phyloP scores from a whole-genome alignment of 2,888 invertebrate genomes.

The Panopea generosa region DNA sequence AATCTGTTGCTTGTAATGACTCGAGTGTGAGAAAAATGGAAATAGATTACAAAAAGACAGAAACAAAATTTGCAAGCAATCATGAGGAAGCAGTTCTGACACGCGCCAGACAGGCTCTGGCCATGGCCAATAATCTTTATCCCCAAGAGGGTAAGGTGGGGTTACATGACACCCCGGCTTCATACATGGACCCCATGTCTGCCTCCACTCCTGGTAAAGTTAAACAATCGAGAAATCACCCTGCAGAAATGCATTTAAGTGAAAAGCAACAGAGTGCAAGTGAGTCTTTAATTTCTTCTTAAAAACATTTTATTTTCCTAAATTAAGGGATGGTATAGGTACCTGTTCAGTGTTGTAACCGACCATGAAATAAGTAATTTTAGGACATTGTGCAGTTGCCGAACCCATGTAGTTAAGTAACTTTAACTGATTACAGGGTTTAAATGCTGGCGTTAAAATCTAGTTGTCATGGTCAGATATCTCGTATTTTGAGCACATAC shows the following conservation, averaged over 20 bases:
- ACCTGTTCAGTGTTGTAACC: too few species aligned
- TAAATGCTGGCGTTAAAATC: too few species aligned
- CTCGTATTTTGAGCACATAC: too few species aligned
- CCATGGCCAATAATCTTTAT: conserved; percentile 65
- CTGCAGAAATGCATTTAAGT: background rate
- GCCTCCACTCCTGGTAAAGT: too few species aligned
- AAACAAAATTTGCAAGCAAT: conserved; percentile 17
- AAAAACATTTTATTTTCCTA: too few species aligned
- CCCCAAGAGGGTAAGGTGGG: conserved; percentile 43
- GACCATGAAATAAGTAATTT: too few species aligned
- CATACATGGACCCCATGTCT: background rate
- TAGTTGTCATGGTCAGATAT: too few species aligned
- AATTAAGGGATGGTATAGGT: too few species aligned
- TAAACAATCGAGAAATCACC: too few species aligned
- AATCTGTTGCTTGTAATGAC: conserved; percentile 16
- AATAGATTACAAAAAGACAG: conserved; percentile 13
- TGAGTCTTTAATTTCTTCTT: conserved; percentile 25
- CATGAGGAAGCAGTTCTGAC: conserved; percentile 67
- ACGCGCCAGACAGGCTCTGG: conserved; percentile 67
- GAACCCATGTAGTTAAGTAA: too few species aligned
- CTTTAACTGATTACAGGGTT: too few species aligned
- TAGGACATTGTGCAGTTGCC: too few species aligned
- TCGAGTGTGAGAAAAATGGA: conserved; percentile 40
- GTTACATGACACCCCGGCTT: background rate
- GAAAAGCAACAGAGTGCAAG: conserved; percentile 44